Conservation (phyloP, 2,797 vertebrate genomes). For the Nyctibius grandis region DNA sequence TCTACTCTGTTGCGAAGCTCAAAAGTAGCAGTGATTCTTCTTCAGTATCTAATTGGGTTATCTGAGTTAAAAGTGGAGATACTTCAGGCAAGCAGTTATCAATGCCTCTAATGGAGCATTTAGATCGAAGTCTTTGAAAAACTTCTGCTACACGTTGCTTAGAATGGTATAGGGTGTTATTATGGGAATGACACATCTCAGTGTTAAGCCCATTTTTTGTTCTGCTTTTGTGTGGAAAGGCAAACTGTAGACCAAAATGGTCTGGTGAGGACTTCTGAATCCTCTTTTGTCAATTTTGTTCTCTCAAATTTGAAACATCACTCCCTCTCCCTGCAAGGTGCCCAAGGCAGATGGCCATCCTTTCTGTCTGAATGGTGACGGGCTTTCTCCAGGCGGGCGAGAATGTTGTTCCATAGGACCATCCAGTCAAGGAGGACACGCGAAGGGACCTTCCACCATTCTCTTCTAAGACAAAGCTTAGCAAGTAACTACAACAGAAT, state of each 20-base stretch:
- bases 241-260: constrained; percentile 22
- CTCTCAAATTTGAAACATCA: constrained; percentile 13
- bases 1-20: not conserved
- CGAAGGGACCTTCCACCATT: constrained; percentile 28
- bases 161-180: not conserved
- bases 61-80: not conserved
- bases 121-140: constrained; percentile 51
- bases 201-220: not conserved
- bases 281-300: constrained; percentile 35
- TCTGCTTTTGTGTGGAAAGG: constrained; percentile 37
- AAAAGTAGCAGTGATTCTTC: constrained; percentile 8
- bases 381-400: constrained; percentile 29
- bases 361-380: constrained; percentile 55
- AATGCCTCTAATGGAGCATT: not conserved
- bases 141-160: constrained; percentile 1
- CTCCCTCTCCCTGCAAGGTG: not conserved
- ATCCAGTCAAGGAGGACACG: constrained; percentile 51
- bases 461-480: constrained; percentile 34
- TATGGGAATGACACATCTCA: not conserved
- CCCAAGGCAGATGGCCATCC: constrained; percentile 39
- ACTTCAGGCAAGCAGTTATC: not conserved
- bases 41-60: not conserved
- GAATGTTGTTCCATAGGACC: constrained; percentile 26
- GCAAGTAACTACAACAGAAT: constrained; percentile 38
- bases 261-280: constrained; percentile 17